Evolutionary conservation across 2,113 vertebrate species (phyloP).

Genomic region (Oxyura jamaicensis): DNA sequence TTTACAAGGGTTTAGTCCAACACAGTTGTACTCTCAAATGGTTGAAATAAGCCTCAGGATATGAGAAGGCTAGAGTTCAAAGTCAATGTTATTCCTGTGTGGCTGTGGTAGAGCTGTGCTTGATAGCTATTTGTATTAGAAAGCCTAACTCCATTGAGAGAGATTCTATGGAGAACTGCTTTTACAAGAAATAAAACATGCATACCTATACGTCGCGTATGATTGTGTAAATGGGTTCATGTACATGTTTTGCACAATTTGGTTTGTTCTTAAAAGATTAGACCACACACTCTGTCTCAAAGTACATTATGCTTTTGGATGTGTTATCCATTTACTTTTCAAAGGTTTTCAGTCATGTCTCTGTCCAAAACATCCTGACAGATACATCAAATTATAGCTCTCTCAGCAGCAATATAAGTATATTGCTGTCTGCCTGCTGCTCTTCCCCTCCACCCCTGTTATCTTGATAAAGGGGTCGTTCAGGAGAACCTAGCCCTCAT

Average conservation of each 20-base stretch:
- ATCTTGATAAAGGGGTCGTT: conserved; percentile 16
- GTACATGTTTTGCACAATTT: not conserved
- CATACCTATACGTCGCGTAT: not conserved
- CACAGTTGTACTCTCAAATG: not conserved
- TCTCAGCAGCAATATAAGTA: not conserved
- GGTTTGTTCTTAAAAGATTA: not conserved
- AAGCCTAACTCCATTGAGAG: not conserved
- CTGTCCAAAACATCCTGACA: conserved; percentile 25
- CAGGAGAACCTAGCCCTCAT: not conserved
- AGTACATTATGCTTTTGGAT: not conserved
- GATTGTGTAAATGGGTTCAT: not conserved
- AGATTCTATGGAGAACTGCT: not conserved
- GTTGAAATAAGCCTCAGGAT: not conserved
- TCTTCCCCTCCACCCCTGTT: conserved; percentile 25
- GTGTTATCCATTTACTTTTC: not conserved
- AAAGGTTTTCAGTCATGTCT: not conserved
- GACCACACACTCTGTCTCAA: not conserved
- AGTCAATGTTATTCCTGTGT: not conserved
- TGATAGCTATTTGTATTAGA: not conserved
- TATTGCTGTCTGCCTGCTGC: not conserved
- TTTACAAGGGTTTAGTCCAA: not conserved
- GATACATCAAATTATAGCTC: not conserved
- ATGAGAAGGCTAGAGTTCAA: not conserved
- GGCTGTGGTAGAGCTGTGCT: not conserved
- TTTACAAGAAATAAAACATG: not conserved